These are phyloP conservation scores for Chlorocebus sabaeus DNA, from an alignment of 2,113 vertebrate species.

Conservation along the genomic window DNA sequence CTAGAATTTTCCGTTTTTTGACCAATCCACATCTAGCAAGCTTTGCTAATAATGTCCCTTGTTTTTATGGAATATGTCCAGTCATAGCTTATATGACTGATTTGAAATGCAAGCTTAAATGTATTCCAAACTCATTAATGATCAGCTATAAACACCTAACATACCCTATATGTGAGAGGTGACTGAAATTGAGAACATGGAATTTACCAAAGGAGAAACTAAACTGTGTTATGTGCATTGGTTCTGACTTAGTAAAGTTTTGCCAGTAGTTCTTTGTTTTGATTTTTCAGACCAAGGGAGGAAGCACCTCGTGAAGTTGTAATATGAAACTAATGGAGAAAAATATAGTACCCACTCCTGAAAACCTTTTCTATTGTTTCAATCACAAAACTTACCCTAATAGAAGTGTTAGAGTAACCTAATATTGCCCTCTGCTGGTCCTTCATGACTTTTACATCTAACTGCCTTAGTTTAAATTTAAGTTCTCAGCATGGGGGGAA, in stretches of 20 bases:
- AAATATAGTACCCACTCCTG: background rate
- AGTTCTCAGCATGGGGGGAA: background rate
- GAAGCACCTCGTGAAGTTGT: conserved; percentile 5
- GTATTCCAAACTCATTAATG: conserved; percentile 78
- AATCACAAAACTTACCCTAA: conserved; percentile 41
- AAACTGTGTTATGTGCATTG: background rate
- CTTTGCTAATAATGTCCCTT: conserved; percentile 68
- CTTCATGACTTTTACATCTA: conserved; percentile 30
- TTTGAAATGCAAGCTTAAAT: conserved; percentile 75
- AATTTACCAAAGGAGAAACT: background rate
- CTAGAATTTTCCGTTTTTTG: conserved; percentile 16
- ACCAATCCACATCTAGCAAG: background rate
- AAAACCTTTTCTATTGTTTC: conserved; percentile 63
- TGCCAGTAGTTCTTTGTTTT: background rate
- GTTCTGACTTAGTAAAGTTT: background rate
- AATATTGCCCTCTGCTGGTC: conserved; percentile 79
- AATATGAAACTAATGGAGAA: conserved; percentile 50
- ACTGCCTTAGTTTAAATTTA: background rate
- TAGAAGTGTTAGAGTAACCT: conserved; percentile 40
- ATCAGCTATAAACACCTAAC: conserved; percentile 79
- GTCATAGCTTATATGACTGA: conserved; percentile 60
- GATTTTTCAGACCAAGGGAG: background rate
- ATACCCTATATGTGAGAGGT: conserved; percentile 63
- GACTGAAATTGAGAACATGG: background rate
- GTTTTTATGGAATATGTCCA: conserved; percentile 76